phyloP scores from a whole-genome alignment of 2,888 invertebrate species.

The Hanleya hanleyi region DNA sequence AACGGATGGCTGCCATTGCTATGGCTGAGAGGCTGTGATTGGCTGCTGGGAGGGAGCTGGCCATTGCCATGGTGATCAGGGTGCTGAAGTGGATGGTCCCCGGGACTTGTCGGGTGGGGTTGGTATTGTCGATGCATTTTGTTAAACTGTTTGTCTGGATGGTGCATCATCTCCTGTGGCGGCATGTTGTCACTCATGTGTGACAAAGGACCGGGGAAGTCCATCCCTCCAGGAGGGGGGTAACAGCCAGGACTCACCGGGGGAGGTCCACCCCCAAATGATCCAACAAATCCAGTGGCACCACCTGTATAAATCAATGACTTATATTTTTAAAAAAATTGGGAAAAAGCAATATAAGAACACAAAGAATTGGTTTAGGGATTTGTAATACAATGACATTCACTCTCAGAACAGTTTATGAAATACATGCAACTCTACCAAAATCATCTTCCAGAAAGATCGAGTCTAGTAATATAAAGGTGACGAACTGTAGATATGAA shows the following conservation, averaged over 20 bases:
- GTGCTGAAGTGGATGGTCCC: constrained; percentile 10
- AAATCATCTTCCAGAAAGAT: too few species aligned
- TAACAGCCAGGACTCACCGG: neutral
- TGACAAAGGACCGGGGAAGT: constrained; percentile 75
- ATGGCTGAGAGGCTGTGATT: constrained; percentile 49
- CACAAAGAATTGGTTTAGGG: too few species aligned
- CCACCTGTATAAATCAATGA: neutral
- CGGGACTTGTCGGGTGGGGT: constrained; percentile 53
- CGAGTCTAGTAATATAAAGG: too few species aligned
- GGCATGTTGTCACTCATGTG: constrained; percentile 90
- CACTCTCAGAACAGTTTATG: too few species aligned
- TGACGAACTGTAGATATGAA: too few species aligned
- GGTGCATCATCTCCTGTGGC: constrained; percentile 91
- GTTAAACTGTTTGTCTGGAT: constrained; percentile 90
- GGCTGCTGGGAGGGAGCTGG: constrained; percentile 44
- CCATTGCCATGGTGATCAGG: neutral
- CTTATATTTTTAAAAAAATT: neutral
- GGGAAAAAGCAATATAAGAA: too few species aligned
- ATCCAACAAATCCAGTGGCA: neutral
- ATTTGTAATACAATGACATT: too few species aligned
- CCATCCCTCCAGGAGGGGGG: constrained; percentile 4
- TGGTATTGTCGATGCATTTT: constrained; percentile 1
- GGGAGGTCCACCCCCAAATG: constrained; percentile 9
- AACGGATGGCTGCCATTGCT: constrained; percentile 53
- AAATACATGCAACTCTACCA: too few species aligned